Evolutionary conservation across 1,140 invertebrate species (phyloP), one percentile per base, ranked within the genome.

Genomic region (Holotrichia oblita): DNA sequence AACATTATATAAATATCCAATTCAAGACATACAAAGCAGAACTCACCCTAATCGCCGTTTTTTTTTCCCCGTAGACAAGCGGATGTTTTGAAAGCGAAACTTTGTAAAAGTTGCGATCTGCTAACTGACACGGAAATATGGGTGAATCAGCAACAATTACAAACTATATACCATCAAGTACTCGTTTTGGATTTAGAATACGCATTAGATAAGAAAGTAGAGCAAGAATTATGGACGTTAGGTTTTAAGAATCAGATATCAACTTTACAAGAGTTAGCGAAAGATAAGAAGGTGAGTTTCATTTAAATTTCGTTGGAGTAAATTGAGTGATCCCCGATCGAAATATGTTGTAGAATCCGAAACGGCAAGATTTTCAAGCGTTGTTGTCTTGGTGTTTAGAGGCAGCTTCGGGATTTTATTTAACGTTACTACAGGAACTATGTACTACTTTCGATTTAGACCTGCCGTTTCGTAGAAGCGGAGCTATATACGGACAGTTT

Each of bases 231-330:
- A 79, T 97, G 95, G 95, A 97, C 95, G 86, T 89, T 94, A 85
- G 94, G 94, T 12, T 96, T 96, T 88, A 96, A 96, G 86, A 95
- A 95, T 87, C 94, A 95, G 86, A 97, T 97, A 86, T 93, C 91
- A 79, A 90, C 90, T 24, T 87, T 96, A 59, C 95, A 96, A 84
- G 90, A 90, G 22, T 91, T 93, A 77, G 90, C 92, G 9, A 94
- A 94, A 84, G 94, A 95, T 83, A 92, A 92, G 84, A 94, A 94
- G 89, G 93, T 94, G 10, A 55, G 17, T 17, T 55, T 17, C 17
- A 42, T 14, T 42, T 34, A 34, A 4, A 34, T 34, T 34, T 34
- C 1, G 4, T 4, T 1, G 27, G 1, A 34, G 2, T 34, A 34
- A 20, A 61, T 48, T 40, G 9, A 22, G n/a, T n/a, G n/a, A n/a